Conservation (phyloP, 2,797 vertebrate species). For the Parambassis ranga region DNA sequence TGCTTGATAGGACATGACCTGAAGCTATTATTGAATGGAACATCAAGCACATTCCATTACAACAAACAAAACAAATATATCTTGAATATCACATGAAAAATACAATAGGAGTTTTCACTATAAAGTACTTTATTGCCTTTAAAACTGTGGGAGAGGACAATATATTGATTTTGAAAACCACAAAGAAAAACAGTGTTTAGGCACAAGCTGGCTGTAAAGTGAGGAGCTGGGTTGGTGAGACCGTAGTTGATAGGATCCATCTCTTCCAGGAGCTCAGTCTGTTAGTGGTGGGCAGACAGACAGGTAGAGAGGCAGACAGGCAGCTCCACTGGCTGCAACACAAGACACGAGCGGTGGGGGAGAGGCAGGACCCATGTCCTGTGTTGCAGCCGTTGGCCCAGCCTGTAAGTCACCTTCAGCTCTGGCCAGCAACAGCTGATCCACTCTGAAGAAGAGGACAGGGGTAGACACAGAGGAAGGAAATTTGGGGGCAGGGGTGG, state of each 20-base stretch:
- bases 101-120: background rate
- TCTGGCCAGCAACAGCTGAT: conserved; percentile 39
- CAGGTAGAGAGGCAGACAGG: conserved; percentile 35
- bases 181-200: background rate
- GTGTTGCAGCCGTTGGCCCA: conserved; percentile 97
- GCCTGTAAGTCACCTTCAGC: conserved; percentile 77
- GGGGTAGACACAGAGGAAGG: conserved; percentile 38
- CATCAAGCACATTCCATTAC: background rate
- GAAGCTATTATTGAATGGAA: background rate
- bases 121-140: conserved; percentile 32
- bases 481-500: conserved; percentile 7
- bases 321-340: conserved; percentile 99
- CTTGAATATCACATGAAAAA: background rate
- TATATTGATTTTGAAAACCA: background rate
- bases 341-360: conserved; percentile 98
- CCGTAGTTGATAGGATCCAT: conserved; percentile 16
- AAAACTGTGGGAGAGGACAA: background rate
- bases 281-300: conserved; percentile 1
- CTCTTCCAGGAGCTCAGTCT: conserved; percentile 19
- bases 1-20: conserved; percentile 13
- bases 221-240: conserved; percentile 2
- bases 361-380: conserved; percentile 94
- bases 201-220: background rate
- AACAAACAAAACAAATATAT: conserved; percentile 1
- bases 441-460: conserved; percentile 54